Conservation (phyloP, 2,113 vertebrate species). For the Rutilus rutilus region DNA sequence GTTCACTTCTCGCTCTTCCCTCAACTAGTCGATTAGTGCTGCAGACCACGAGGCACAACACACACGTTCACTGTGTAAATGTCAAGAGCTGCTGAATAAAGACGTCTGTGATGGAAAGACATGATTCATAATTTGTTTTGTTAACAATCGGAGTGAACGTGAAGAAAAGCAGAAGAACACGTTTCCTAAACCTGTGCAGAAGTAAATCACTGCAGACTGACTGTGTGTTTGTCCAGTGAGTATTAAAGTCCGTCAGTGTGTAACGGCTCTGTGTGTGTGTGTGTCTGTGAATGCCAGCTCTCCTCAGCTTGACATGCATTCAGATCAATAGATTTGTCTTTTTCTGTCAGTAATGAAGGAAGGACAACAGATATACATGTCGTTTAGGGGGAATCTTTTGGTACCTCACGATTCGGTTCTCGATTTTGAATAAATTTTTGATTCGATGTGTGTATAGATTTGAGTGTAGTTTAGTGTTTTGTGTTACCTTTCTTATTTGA, state of each 20-base stretch:
- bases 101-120: not conserved
- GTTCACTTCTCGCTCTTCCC: not conserved
- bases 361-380: too few relatives aligned
- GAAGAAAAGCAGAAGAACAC: not conserved
- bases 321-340: too few relatives aligned
- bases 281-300: too few relatives aligned
- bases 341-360: too few relatives aligned
- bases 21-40: not conserved
- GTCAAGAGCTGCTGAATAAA: not conserved
- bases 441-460: too few relatives aligned
- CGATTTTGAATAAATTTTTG: too few relatives aligned
- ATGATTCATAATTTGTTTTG: conserved; percentile 5
- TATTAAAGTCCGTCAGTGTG: not conserved
- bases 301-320: too few relatives aligned
- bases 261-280: too few relatives aligned
- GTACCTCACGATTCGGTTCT: too few relatives aligned
- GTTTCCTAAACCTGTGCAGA: not conserved
- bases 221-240: not conserved
- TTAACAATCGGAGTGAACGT: not conserved
- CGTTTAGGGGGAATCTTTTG: too few relatives aligned
- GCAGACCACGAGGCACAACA: not conserved
- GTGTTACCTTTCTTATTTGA: too few relatives aligned
- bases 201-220: not conserved
- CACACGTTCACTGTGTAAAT: not conserved
- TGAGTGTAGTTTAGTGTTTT: too few relatives aligned